Percentiles rank a stretch among this genome's conserved stretches.
phyloP scores from a whole-genome alignment of 2,113 vertebrate genomes.

The Tangachromis dhanisi region DNA sequence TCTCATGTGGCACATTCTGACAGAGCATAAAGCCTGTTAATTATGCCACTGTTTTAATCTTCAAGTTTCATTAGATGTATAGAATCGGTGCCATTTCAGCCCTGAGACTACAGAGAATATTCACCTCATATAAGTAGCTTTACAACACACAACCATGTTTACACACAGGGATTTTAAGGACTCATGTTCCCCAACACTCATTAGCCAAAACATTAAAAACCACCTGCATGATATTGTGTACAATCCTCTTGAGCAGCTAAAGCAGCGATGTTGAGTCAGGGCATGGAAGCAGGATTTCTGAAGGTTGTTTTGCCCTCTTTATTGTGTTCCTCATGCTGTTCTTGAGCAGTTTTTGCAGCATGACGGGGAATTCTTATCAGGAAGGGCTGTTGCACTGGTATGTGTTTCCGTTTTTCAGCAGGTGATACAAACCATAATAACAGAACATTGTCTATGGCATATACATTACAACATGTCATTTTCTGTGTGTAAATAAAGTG shows the following conservation, averaged over 20 bases:
- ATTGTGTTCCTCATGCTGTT: neutral
- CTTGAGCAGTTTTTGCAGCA: neutral
- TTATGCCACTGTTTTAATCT: constrained; percentile 17
- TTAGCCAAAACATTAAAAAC: neutral
- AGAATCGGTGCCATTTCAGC: neutral
- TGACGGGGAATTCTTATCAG: neutral
- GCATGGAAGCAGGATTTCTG: neutral
- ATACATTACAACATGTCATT: neutral
- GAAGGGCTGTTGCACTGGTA: neutral
- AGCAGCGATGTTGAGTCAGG: neutral
- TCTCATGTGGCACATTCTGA: constrained; percentile 35
- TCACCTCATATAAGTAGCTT: neutral
- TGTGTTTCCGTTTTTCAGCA: neutral
- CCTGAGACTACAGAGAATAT: neutral
- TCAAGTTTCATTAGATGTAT: neutral
- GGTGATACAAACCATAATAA: neutral
- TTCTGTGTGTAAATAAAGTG: neutral
- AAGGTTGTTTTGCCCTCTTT: neutral
- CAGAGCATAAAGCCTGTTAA: constrained; percentile 21
- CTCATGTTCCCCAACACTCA: neutral
- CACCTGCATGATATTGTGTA: neutral
- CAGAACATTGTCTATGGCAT: neutral
- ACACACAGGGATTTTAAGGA: neutral
- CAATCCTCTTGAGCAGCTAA: neutral
- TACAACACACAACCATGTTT: neutral